Conservation (phyloP, 2,888 invertebrate genomes). For the Drosophila acutilabella region DNA sequence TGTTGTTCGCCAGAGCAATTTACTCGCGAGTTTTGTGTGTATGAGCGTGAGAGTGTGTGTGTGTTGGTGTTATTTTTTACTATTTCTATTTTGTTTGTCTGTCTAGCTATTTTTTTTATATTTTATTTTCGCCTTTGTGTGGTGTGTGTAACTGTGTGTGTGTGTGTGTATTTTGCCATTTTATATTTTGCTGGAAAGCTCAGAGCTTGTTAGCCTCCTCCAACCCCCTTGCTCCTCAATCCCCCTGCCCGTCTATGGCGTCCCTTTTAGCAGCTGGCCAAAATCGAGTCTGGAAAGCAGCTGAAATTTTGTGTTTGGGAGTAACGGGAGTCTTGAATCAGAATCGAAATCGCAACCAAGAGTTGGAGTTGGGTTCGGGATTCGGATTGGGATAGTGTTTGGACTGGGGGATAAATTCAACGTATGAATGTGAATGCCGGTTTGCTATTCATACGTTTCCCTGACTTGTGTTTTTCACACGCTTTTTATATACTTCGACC, state of each 20-base stretch:
- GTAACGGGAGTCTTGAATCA: constrained; percentile 11
- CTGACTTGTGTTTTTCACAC: constrained; percentile 64
- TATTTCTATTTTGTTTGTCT: constrained; percentile 54
- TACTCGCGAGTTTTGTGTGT: constrained; percentile 49
- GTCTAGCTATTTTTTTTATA: constrained; percentile 28
- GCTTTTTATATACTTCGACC: constrained; percentile 66
- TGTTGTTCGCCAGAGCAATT: constrained; percentile 63
- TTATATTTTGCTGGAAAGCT: constrained; percentile 35
- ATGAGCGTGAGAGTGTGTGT: constrained; percentile 4
- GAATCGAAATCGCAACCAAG: constrained; percentile 15
- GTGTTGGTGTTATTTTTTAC: constrained; percentile 25
- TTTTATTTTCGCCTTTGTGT: constrained; percentile 22
- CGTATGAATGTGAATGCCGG: constrained; percentile 8
- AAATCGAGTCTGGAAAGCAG: constrained; percentile 5
- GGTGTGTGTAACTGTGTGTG: constrained; percentile 18
- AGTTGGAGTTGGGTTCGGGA: constrained; percentile 17
- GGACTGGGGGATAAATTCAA: not conserved
- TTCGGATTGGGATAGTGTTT: not conserved
- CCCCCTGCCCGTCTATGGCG: no score
- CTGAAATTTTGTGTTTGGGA: not conserved
- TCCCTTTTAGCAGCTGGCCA: constrained; percentile 15
- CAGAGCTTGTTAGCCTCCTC: constrained; percentile 32
- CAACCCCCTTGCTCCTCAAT: no score
- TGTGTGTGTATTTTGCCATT: constrained; percentile 31
- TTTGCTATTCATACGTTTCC: constrained; percentile 70